These are phyloP conservation scores for Macquaria australasica DNA, from an alignment of 2,113 vertebrate genomes.

Conservation along the genomic window DNA sequence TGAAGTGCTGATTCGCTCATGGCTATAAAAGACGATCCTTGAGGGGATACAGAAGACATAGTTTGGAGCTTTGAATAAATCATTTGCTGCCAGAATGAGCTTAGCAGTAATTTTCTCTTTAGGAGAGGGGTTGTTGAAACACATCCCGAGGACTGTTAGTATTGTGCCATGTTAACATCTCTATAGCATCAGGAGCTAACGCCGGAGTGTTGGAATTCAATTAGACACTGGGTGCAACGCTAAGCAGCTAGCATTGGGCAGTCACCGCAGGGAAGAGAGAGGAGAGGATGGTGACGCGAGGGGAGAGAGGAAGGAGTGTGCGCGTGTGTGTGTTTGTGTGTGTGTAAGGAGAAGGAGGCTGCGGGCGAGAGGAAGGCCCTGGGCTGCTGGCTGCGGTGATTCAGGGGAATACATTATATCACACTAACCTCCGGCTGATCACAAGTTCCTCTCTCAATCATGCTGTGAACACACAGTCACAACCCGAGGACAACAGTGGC, in stretches of 20 bases:
- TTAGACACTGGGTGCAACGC: conserved; percentile 81
- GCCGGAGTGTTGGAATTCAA: conserved; percentile 74
- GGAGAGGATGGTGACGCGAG: conserved; percentile 42
- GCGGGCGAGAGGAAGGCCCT: conserved; percentile 75
- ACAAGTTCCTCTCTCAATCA: conserved; percentile 73
- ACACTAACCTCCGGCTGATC: conserved; percentile 78
- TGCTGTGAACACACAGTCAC: conserved; percentile 73
- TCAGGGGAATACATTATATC: conserved; percentile 81
- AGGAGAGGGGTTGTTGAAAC: conserved; percentile 69
- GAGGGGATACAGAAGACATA: conserved; percentile 75
- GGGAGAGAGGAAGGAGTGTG: conserved; percentile 32
- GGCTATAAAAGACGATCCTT: conserved; percentile 78
- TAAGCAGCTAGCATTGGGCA: conserved; percentile 77
- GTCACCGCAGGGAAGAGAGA: conserved; percentile 61
- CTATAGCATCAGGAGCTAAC: conserved; percentile 70
- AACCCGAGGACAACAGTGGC: conserved; percentile 73
- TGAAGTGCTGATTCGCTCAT: conserved; percentile 77
- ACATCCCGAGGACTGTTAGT: conserved; percentile 77
- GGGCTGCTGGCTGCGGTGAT: conserved; percentile 67
- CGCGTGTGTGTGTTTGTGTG: conserved; percentile 37
- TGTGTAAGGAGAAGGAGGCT: conserved; percentile 58
- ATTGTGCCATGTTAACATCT: conserved; percentile 81
- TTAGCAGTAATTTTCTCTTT: conserved; percentile 77
- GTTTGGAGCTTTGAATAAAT: conserved; percentile 82
- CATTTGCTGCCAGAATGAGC: conserved; percentile 70